Conservation (phyloP, 2,797 vertebrate genomes). For the Simalia tracyae region DNA sequence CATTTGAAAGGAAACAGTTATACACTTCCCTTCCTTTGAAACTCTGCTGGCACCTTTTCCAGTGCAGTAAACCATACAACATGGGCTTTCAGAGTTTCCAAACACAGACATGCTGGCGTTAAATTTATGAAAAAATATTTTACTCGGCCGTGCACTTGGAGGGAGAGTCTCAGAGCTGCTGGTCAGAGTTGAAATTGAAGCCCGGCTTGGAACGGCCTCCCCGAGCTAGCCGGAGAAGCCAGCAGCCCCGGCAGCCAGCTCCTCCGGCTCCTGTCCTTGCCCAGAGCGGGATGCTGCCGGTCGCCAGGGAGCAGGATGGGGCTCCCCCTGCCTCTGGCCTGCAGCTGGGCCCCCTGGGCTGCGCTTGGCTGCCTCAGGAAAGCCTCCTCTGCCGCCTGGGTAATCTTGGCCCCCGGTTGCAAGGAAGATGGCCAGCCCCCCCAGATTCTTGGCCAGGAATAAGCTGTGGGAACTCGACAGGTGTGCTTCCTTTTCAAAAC, state of each 20-base stretch:
- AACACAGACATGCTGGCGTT: slow-evolving; percentile 80
- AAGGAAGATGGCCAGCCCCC: not conserved
- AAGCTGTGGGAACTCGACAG: not conserved
- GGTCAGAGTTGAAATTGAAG: slow-evolving; percentile 74
- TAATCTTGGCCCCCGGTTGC: not conserved
- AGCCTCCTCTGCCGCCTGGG: not conserved
- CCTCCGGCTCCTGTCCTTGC: slow-evolving; percentile 32
- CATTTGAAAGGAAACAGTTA: slow-evolving; percentile 84
- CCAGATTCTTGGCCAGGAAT: not conserved
- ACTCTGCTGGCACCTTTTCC: slow-evolving; percentile 83
- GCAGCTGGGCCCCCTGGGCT: not conserved
- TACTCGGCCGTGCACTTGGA: slow-evolving; percentile 75
- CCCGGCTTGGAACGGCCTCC: slow-evolving; percentile 65
- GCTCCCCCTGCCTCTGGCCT: not conserved
- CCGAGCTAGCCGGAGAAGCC: slow-evolving; percentile 56
- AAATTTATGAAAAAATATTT: slow-evolving; percentile 81
- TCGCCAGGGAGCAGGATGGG: not conserved
- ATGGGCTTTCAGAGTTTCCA: slow-evolving; percentile 83
- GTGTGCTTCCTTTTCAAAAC: not conserved
- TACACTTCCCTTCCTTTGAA: slow-evolving; percentile 85
- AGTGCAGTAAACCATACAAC: slow-evolving; percentile 82
- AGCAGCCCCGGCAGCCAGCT: not conserved
- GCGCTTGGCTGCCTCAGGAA: not conserved
- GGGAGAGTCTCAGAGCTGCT: slow-evolving; percentile 71
- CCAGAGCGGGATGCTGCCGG: slow-evolving; percentile 22